phyloP scores from a whole-genome alignment of 2,888 invertebrate species.

The Nemotelus nigrinus region DNA sequence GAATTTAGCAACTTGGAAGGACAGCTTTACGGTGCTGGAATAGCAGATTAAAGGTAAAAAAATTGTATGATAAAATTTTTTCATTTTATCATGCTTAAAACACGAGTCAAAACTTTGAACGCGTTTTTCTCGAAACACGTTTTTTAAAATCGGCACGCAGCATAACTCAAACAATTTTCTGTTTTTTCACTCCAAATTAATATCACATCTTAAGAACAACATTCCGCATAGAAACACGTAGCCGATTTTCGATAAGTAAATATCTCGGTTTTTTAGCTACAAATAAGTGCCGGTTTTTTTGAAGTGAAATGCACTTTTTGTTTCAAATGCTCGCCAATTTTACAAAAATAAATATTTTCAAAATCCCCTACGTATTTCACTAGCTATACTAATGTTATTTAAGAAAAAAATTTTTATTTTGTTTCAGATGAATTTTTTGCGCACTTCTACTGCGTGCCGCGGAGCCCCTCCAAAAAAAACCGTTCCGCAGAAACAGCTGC shows the following conservation, averaged over 20 bases:
- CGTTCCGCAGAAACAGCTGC: no score
- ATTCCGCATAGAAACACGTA: slow-evolving; percentile 9
- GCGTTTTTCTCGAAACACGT: no score
- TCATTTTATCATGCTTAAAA: no score
- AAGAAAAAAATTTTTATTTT: no score
- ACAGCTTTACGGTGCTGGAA: slow-evolving; percentile 3
- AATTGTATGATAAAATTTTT: no score
- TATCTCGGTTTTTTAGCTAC: slow-evolving; percentile 11
- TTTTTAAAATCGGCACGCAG: slow-evolving; percentile 12
- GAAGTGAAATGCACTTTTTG: no score
- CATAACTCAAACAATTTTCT: slow-evolving; percentile 22
- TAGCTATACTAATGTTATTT: no score
- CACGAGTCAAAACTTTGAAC: no score
- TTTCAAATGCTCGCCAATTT: slow-evolving; percentile 9
- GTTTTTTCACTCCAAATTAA: slow-evolving; percentile 17
- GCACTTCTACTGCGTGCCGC: no score
- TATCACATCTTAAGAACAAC: slow-evolving; percentile 7
- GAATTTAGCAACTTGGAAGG: not conserved
- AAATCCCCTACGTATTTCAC: no score
- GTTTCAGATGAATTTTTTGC: no score
- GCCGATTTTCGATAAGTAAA: slow-evolving; percentile 8
- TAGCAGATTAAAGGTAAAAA: not conserved
- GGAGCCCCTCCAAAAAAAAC: no score
- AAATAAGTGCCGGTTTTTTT: slow-evolving; percentile 13
- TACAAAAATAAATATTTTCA: slow-evolving; percentile 9